A percentile compares a stretch with the other conserved stretches of the same genome.
These are phyloP conservation scores for Oryctolagus cuniculus DNA, from an alignment of 2,113 vertebrate species.

Conservation along the genomic window mOryCun1.1 NC_091437.1:12502501-12503000, in stretches of 20 bases:
- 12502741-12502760: constrained; percentile 42
- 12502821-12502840: constrained; percentile 30
- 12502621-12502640: constrained; percentile 39
- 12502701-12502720: constrained; percentile 54
- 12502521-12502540: not conserved
- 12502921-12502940: not conserved
- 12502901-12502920: constrained; percentile 18
- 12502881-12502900: not conserved
- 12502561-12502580: not conserved
- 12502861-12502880: constrained; percentile 24
- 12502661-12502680: constrained; percentile 57
- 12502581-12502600: constrained; percentile 23
- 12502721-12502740: not conserved
- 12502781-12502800: constrained; percentile 44
- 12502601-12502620: constrained; percentile 46
- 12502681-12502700: constrained; percentile 52
- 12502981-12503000: not conserved
- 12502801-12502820: constrained; percentile 45
- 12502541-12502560: not conserved
- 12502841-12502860: not conserved
- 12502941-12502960: not conserved
- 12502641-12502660: constrained; percentile 20
- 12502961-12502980: constrained; percentile 44
- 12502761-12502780: not conserved
- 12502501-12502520: not conserved